Percentiles rank a stretch among this genome's conserved stretches.
Conservation (phyloP, 2,797 vertebrate species). For the Galaxias olidus region DNA sequence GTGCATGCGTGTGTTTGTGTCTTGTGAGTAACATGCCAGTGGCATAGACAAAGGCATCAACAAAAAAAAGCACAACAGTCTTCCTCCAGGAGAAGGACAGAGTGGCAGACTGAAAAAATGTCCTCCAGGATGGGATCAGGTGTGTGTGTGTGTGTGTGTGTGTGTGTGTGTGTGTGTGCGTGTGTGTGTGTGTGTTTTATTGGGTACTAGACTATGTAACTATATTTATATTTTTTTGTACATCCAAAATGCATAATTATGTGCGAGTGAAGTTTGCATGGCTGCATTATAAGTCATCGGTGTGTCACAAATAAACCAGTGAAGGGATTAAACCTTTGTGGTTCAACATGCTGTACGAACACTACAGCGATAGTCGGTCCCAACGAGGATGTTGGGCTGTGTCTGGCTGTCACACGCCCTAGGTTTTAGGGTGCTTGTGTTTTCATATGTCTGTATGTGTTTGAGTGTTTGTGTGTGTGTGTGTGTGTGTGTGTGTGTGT, state of each 20-base stretch:
- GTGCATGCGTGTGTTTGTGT: conserved; percentile 11
- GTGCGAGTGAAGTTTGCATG: conserved; percentile 42
- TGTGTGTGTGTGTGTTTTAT: conserved; percentile 6
- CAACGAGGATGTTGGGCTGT: conserved; percentile 26
- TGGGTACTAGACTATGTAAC: conserved; percentile 3
- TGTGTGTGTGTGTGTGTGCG: conserved; percentile 5
- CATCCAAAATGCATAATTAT: not conserved
- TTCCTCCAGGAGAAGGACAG: conserved; percentile 45
- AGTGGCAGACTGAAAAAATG: conserved; percentile 23
- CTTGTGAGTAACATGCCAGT: conserved; percentile 47
- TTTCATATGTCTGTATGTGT: conserved; percentile 7
- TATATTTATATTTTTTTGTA: not conserved
- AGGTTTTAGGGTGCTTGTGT: conserved; percentile 14
- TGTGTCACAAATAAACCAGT: conserved; percentile 46
- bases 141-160: conserved; percentile 26
- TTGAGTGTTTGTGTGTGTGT: conserved; percentile 11
- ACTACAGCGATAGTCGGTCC: conserved; percentile 42
- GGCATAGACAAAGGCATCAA: conserved; percentile 47
- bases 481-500: not conserved
- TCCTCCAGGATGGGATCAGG: conserved; percentile 18
- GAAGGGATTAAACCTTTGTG: conserved; percentile 52
- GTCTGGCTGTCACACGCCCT: conserved; percentile 2
- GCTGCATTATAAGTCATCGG: conserved; percentile 59
- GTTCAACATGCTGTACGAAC: conserved; percentile 53
- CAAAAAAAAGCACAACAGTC: conserved; percentile 33